Base-by-base conservation (phyloP, 2,113 vertebrate species). In the Pygoscelis adeliae region DNA sequence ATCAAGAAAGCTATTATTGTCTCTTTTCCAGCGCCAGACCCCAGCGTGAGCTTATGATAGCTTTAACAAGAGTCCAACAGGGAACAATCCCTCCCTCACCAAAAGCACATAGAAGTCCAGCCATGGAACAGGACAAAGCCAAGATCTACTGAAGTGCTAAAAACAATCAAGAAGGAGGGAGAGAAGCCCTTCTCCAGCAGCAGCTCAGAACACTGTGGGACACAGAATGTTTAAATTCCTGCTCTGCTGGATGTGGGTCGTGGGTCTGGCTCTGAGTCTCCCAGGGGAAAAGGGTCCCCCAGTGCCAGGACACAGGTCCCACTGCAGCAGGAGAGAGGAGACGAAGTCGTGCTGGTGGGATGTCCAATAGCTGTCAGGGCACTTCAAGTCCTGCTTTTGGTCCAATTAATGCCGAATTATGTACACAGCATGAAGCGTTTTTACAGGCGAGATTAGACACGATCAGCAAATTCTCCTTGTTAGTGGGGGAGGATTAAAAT, bases 261-360 rank as follows among this genome's bases (percentile, higher is more conserved):
- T 0, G 0, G 30, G 19, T 77, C 40, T 69, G 30, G 22, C 29
- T 78, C 65, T 19, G 34, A 50, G 38, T 23, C 1, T 89, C 55
- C 40, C 19, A 26, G 20, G 65, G 8, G 25, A 65, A 40, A 86
- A 61, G 18, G 18, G n/a, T 85, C 18, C 8, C 38, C 12, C 20
- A 27, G 62, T 47, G 19, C 14, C 52, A 53, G 58, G 49, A 49
- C 46, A 32, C 15, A 32, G n/a, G 27, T 21, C 12, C 11, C 3
- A 1, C 1, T 71, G 47, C 20, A 66, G 15, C 9, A 20, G 53
- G 49, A 59, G 38, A 63, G 29, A 70, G 38, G 53, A 70, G 50
- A 73, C 0, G 1, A 9, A 63, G 40, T 20, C 3, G 1, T n/a
- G 49, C 47, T 82, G 49, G 19, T 65, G 46, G 49, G 36, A 82